phyloP scores from a whole-genome alignment of 1,140 invertebrate species.

The Zaprionus africanus region DNA sequence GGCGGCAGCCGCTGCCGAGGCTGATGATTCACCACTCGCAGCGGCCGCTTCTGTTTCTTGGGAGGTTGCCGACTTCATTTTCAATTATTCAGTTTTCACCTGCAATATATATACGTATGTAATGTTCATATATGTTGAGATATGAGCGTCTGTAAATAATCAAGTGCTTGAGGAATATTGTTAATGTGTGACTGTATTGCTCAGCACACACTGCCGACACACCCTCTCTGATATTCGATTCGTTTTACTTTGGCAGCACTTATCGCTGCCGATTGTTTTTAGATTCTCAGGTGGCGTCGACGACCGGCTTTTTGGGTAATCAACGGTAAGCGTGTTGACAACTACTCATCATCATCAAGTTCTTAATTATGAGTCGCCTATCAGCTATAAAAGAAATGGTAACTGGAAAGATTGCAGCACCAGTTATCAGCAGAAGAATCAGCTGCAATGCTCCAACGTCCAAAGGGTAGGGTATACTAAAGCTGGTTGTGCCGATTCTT shows the following conservation, averaged over 20 bases:
- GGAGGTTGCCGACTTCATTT: slow-evolving; percentile 34
- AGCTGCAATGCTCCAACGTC: slow-evolving; percentile 8
- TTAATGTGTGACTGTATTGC: slow-evolving; percentile 44
- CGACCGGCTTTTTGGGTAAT: slow-evolving; percentile 39
- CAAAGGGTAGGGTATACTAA: not conserved
- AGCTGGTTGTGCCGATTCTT: slow-evolving; percentile 2
- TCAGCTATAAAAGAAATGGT: slow-evolving; percentile 31
- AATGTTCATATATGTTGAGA: not conserved
- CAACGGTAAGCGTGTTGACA: slow-evolving; percentile 17
- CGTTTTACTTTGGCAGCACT: slow-evolving; percentile 24
- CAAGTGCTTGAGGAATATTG: not conserved
- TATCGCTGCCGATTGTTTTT: slow-evolving; percentile 15
- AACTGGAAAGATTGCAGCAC: slow-evolving; percentile 13
- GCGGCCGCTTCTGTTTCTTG: slow-evolving; percentile 24
- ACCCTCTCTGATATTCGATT: slow-evolving; percentile 24
- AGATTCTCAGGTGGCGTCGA: slow-evolving; percentile 18
- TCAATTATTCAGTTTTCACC: slow-evolving; percentile 26
- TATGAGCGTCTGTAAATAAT: not conserved
- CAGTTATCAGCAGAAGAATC: slow-evolving; percentile 22
- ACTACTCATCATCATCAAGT: slow-evolving; percentile 21
- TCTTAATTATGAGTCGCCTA: slow-evolving; percentile 12
- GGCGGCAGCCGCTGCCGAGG: slow-evolving; percentile 19
- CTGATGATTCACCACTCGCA: slow-evolving; percentile 29
- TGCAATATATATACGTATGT: slow-evolving; percentile 20
- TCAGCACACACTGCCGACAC: slow-evolving; percentile 29